Percentiles rank a stretch among this genome's conserved stretches.
phyloP scores from a whole-genome alignment of 1,140 invertebrate genomes.

The Papilio polytes region DNA sequence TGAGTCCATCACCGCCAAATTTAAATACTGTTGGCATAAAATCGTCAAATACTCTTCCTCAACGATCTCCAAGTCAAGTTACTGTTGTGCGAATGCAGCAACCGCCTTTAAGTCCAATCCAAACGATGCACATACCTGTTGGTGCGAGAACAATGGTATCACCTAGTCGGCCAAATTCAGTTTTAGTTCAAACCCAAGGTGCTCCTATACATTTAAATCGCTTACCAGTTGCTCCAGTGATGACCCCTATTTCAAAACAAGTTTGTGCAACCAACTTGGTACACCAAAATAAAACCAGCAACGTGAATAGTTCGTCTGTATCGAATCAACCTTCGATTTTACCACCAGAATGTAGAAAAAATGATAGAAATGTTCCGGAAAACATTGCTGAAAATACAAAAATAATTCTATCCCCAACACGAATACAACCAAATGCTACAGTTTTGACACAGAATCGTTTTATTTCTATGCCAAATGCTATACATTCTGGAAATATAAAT shows the following conservation, averaged over 20 bases:
- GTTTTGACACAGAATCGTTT: constrained; percentile 79
- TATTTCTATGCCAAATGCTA: constrained; percentile 73
- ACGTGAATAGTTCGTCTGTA: constrained; percentile 53
- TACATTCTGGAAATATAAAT: constrained; percentile 68
- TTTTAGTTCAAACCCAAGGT: constrained; percentile 77
- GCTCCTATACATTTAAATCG: constrained; percentile 77
- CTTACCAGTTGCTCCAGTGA: constrained; percentile 83
- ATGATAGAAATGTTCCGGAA: constrained; percentile 60
- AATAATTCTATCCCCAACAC: constrained; percentile 77
- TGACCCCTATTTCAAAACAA: constrained; percentile 84
- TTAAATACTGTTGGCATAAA: constrained; percentile 64
- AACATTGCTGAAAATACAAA: constrained; percentile 68
- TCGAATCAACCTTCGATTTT: constrained; percentile 69
- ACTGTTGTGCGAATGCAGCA: constrained; percentile 82
- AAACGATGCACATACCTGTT: constrained; percentile 73
- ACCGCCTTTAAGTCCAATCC: constrained; percentile 80
- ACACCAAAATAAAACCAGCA: constrained; percentile 75
- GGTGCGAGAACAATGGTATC: constrained; percentile 76
- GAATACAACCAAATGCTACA: constrained; percentile 69
- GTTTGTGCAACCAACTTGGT: constrained; percentile 80
- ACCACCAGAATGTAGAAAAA: constrained; percentile 66
- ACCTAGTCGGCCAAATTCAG: constrained; percentile 77
- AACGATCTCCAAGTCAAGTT: constrained; percentile 78
- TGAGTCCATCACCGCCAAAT: constrained; percentile 72
- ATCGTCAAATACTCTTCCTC: constrained; percentile 67